Evolutionary conservation across 2,113 vertebrate species (phyloP).

Genomic region (Regulus satrapa): DNA sequence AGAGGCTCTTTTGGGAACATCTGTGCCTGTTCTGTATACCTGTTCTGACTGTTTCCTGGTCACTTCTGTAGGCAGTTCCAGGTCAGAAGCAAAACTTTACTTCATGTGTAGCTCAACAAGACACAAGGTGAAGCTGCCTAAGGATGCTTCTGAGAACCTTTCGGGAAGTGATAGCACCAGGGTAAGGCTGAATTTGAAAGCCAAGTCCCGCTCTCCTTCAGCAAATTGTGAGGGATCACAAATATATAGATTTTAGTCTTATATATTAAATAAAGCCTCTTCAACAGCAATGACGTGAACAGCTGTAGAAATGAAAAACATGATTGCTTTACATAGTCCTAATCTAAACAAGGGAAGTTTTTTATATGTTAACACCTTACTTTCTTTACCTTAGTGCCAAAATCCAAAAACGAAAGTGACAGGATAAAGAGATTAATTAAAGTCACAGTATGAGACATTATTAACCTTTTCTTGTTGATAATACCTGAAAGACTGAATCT

Average conservation of each 20-base stretch:
- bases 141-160: background rate
- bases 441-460: background rate
- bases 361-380: background rate
- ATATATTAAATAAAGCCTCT: background rate
- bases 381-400: background rate
- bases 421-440: background rate
- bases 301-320: background rate
- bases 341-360: background rate
- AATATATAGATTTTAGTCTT: background rate
- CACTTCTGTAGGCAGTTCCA: background rate
- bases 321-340: background rate
- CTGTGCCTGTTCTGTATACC: background rate
- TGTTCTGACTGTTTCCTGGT: background rate
- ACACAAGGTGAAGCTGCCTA: background rate
- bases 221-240: background rate
- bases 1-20: accelerated
- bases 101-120: background rate
- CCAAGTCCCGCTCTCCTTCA: background rate
- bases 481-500: background rate
- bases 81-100: background rate
- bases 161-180: background rate
- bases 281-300: background rate
- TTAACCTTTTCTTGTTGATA: background rate
- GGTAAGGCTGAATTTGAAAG: background rate
- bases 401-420: background rate